These are phyloP conservation scores for Mus spicilegus DNA, from an alignment of 2,113 vertebrate species.

Conservation along the genomic window DNA sequence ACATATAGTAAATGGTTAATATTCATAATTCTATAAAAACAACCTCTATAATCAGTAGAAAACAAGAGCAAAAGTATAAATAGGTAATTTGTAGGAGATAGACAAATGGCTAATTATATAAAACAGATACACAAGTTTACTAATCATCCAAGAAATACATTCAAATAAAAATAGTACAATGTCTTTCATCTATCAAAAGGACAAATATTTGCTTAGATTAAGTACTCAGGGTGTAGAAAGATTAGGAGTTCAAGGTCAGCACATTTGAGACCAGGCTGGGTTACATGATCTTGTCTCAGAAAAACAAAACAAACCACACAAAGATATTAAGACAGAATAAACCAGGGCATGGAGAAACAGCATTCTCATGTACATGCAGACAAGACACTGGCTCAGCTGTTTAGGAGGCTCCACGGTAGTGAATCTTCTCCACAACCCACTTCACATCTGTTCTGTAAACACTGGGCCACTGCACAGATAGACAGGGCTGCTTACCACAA, in stretches of 20 bases:
- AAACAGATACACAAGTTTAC: neutral
- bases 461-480: neutral
- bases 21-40: neutral
- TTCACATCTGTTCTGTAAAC: neutral
- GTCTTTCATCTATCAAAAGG: neutral
- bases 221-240: neutral
- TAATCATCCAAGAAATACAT: neutral
- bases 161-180: neutral
- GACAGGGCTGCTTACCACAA: no score
- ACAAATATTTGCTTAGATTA: neutral
- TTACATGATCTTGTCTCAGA: neutral
- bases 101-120: neutral
- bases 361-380: accelerated
- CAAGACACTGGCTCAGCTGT: neutral
- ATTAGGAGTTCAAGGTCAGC: neutral
- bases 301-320: neutral
- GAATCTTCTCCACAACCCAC: neutral
- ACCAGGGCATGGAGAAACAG: neutral
- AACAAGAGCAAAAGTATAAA: neutral
- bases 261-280: neutral
- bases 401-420: neutral
- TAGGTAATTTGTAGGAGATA: neutral
- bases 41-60: slow-evolving; percentile 7
- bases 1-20: neutral
- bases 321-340: neutral